Evolutionary conservation across 2,113 vertebrate species (phyloP).

Genomic region (Dascyllus trimaculatus): DNA sequence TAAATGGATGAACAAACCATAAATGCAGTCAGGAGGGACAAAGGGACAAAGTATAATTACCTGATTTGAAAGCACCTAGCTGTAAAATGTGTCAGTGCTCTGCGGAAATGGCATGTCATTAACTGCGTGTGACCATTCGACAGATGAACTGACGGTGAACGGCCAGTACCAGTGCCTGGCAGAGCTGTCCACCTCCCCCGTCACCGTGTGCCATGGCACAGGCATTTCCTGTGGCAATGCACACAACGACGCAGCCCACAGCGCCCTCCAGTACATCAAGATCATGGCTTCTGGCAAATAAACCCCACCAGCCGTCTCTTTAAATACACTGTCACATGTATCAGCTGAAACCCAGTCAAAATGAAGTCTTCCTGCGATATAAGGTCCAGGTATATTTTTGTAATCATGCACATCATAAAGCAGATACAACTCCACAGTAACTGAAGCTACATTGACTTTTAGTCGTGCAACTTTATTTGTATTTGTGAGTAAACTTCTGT

Average conservation of each 20-base stretch:
- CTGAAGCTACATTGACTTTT: not conserved
- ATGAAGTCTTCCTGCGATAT: slow-evolving; percentile 23
- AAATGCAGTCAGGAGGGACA: too few relatives aligned
- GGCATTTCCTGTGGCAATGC: slow-evolving; percentile 88
- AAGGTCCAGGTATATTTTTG: slow-evolving; percentile 51
- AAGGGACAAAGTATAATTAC: too few relatives aligned
- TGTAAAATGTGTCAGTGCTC: too few relatives aligned
- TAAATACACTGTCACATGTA: not conserved
- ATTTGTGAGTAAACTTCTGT: not conserved
- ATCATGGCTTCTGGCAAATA: slow-evolving; percentile 82
- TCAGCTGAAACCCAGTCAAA: slow-evolving; percentile 10
- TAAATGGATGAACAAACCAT: too few relatives aligned
- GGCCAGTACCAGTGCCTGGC: slow-evolving; percentile 89
- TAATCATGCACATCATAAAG: slow-evolving; percentile 10
- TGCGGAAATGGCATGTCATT: too few relatives aligned
- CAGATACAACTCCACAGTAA: not conserved
- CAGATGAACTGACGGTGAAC: slow-evolving; percentile 89
- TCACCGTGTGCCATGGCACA: slow-evolving; percentile 88
- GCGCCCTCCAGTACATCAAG: slow-evolving; percentile 89
- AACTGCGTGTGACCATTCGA: slow-evolving; percentile 30
- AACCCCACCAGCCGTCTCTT: slow-evolving; percentile 8
- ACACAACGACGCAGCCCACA: slow-evolving; percentile 88
- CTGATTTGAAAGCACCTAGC: too few relatives aligned
- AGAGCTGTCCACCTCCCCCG: slow-evolving; percentile 87
- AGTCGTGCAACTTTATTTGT: not conserved